Base-by-base conservation (phyloP, 2,113 vertebrate genomes). In the Thamnophis sirtalis region DNA sequence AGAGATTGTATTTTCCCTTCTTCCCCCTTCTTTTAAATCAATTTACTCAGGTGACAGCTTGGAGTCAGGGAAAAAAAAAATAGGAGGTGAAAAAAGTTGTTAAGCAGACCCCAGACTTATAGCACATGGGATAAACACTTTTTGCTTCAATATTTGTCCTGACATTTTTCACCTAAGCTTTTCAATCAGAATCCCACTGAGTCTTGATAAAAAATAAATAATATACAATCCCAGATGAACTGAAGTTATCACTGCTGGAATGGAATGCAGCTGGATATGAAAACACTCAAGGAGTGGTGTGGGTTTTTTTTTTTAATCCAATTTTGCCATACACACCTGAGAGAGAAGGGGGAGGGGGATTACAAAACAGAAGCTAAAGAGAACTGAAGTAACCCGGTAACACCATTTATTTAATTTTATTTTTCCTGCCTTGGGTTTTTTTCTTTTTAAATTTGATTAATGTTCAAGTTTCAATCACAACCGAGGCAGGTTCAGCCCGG, bases 111-210 rank as follows among this genome's bases (percentile, higher is more conserved):
- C 51, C 84, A 33, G 28, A 90, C 19, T 92, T 50, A 3, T 60
- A 93, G 85, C 33, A 95, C 91, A 95, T 68, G 7, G 19, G 51
- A 93, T 92, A 93, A 94, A 95, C 8, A 86, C 95, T 96, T 97
- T 89, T 95, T 80, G 33, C 92, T 93, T 95, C 94, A 93, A 43
- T 92, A 94, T 89, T 91, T 55, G 94, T 96, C 95, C 91, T 94
- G 91, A 95, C 63, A 94, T 96, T 95, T 96, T 97, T 96, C 87
- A 94, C 63, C 91, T 95, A 93, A 95, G 86, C 84, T 96, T 96
- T 96, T 95, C 96, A 96, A 96, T 96, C 96, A 93, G 92, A 94
- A 92, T 95, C 95, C 95, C 95, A 96, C 96, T 96, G 96, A 95
- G 95, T 96, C 94, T 95, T 92, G 95, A 96, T 96, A 96, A 96